These are phyloP conservation scores for Drosophila koepferae DNA, from an alignment of 2,888 invertebrate genomes.

Conservation along the genomic window DNA sequence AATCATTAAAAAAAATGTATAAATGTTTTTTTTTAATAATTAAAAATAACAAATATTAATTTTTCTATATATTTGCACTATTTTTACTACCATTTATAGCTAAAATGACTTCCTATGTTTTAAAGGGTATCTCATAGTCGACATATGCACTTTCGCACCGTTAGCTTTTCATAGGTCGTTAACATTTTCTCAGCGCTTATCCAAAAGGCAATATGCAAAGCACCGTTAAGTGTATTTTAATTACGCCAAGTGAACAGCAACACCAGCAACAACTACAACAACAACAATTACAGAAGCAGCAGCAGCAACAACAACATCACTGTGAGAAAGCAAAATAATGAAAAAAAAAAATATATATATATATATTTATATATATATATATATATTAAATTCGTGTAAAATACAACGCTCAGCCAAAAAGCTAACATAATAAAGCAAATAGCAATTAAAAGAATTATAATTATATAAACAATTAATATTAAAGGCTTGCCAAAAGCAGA, in stretches of 20 bases:
- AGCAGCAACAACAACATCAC: constrained; percentile 7
- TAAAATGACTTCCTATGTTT: no score
- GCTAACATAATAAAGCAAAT: constrained; percentile 50
- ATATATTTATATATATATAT: no score
- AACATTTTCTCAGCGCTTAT: constrained; percentile 45
- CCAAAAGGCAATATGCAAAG: constrained; percentile 61
- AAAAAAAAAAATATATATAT: not conserved
- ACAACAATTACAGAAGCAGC: not conserved
- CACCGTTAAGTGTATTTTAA: constrained; percentile 70
- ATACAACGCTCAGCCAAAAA: constrained; percentile 20
- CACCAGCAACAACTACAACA: constrained; percentile 2
- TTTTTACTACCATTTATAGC: no score
- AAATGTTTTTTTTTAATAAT: no score
- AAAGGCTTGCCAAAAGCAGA: constrained; percentile 6
- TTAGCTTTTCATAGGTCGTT: constrained; percentile 57
- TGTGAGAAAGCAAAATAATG: constrained; percentile 40
- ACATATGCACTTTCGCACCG: not conserved
- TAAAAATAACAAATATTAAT: no score
- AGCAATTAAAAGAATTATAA: constrained; percentile 47
- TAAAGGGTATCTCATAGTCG: constrained; percentile 8
- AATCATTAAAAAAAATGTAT: no score
- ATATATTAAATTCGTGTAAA: constrained; percentile 23
- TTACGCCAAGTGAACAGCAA: constrained; percentile 43
- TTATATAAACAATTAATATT: constrained; percentile 22
- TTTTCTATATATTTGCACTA: no score